Base-by-base conservation (phyloP, 2,888 invertebrate genomes). In the Podabrus alpinus region DNA sequence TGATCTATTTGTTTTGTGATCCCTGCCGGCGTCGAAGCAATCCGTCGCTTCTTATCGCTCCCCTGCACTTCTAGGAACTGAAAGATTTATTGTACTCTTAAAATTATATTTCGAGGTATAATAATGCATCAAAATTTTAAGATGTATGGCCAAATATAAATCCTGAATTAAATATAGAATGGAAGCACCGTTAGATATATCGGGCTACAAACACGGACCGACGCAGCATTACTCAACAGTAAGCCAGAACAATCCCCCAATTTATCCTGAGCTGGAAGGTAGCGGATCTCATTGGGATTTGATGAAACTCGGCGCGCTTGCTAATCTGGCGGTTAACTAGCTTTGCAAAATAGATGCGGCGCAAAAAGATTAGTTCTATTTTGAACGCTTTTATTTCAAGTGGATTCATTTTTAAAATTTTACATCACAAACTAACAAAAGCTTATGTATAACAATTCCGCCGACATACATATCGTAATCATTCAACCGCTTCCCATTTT, bases 151-250 rank as follows among this genome's bases (percentile, higher is more conserved):
- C 85, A 85, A 85, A 85, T 85, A 86, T 86, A 86, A 87, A 86
- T 87, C 86, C 86, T 84, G 87, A 87, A 87, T 87, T 87, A 87
- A 87, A 87, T 87, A 87, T 87, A 86, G 86, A 86, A 86, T 85
- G 86, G 85, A 85, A 84, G 83, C 82, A 81, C 80, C 79, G 79
- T 76, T 74, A 79, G 86, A 87, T 87, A 87, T 87, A 87, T 87
- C 85, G 87, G 85, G 85, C 85, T 85, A 86, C 85, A 84, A 87
- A 87, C 85, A 85, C 85, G 83, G 83, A 82, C 82, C 86, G 87
- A 87, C 86, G 86, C 84, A 84, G 85, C 86, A 87, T 87, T 87
- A 87, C 86, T 87, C 86, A 86, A 86, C 87, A 83, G 84, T 86
- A 87, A 87, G 86, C 86, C 86, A 82, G 85, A 85, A 84, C 86